Base-by-base conservation (phyloP, 2,888 invertebrate genomes). In the Abscondita cerata region DNA sequence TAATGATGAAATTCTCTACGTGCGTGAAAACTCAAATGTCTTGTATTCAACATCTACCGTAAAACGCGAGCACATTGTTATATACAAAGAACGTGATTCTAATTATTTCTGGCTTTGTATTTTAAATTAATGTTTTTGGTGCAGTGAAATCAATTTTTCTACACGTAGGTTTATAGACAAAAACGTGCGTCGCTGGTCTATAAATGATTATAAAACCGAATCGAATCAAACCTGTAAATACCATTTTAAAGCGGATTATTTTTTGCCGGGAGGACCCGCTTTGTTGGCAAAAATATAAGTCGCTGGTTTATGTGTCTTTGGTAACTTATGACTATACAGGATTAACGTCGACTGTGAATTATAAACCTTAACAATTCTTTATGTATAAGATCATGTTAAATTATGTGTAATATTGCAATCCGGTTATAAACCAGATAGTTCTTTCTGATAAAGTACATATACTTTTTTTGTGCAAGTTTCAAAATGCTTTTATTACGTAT, bases 321-420 rank as follows among this genome's bases (percentile, higher is more conserved):
- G 72, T 76, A 74, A 76, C 68, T 69, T 73, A 76, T 71, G 71
- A 71, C 72, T 66, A 68, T 70, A 61, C 64, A 65, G 75, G 77
- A 76, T 77, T 76, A 76, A 67, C 68, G 76, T 75, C 77, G 65
- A 57, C 47, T 57, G 61, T 75, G 75, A 76, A 63, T 75, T 74
- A 75, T 75, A 67, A 66, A 50, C 64, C 66, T 65, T 70, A 70
- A 69, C 62, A 70, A 70, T 73, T 69, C 73, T 76, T 74, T 75
- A 75, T 74, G 74, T 73, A 68, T 71, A 76, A 75, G 76, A 74
- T 74, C 75, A 74, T 75, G 75, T 76, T 73, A 73, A 75, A 74
- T 73, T 74, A 74, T 62, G 6, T 25, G 6, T 25, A 25, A 6
- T 25, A 25, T 25, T 25, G 25, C 25, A 25, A 4, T 4, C 25